A percentile compares a stretch with the other conserved stretches of the same genome.
Conservation (phyloP, 2,888 invertebrate genomes). For the Meloe dianella region DNA sequence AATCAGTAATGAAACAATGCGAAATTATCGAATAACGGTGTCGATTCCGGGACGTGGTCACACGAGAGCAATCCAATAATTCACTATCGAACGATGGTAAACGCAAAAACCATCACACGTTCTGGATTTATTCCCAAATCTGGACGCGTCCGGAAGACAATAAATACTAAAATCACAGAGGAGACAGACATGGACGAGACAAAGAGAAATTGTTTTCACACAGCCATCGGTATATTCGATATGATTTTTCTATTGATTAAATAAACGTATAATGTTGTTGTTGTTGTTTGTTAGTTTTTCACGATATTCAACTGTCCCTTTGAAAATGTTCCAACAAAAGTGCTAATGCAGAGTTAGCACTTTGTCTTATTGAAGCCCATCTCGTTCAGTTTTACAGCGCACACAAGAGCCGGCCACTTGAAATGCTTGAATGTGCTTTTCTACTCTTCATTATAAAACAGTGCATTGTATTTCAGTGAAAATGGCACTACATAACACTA, state of each 20-base stretch:
- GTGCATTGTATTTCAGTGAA: conserved; percentile 50
- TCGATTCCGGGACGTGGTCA: conserved; percentile 34
- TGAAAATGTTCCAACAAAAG: conserved; percentile 1
- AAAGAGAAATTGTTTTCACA: neutral
- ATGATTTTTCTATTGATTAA: neutral
- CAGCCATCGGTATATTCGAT: neutral
- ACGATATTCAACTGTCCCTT: neutral
- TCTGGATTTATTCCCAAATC: conserved; percentile 46
- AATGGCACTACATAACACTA: conserved; percentile 54
- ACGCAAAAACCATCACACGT: conserved; percentile 46
- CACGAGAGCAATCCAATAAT: conserved; percentile 34
- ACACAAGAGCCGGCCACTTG: conserved; percentile 44
- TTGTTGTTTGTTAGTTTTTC: neutral
- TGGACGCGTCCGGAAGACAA: conserved; percentile 33
- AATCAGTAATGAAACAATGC: conserved; percentile 25
- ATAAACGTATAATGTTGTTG: neutral
- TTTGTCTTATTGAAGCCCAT: conserved; percentile 57
- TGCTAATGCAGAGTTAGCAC: conserved; percentile 46
- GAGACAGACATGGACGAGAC: conserved; percentile 10
- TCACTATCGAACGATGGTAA: conserved; percentile 42
- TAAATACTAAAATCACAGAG: conserved; percentile 18
- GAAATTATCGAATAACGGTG: conserved; percentile 24
- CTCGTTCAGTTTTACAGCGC: conserved; percentile 51
- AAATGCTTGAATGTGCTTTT: conserved; percentile 51
- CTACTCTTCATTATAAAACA: conserved; percentile 56